Percentiles rank a stretch among this genome's conserved stretches.
Evolutionary conservation across 2,888 invertebrate species (phyloP).

Genomic region (Watsonalla binaria): DNA sequence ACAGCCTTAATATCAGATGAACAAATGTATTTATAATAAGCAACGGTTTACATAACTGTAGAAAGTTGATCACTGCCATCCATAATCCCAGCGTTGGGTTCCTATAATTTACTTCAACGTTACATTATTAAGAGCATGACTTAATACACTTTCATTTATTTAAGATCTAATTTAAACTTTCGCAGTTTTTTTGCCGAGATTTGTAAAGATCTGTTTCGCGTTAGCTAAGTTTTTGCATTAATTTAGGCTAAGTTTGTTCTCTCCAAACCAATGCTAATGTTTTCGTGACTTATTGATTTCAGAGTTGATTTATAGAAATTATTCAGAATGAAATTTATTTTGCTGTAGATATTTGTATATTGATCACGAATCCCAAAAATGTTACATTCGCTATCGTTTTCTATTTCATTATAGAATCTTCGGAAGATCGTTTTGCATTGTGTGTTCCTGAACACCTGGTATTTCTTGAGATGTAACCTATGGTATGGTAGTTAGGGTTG

Average conservation of each 20-base stretch:
- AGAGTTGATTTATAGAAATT: too few relatives aligned
- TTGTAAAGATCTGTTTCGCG: neutral
- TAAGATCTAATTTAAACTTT: neutral
- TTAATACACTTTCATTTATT: slow-evolving; percentile 1
- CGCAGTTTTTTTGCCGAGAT: neutral
- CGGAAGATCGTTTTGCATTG: too few relatives aligned
- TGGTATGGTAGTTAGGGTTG: too few relatives aligned
- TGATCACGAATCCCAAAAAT: too few relatives aligned
- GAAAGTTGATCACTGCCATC: slow-evolving; percentile 6
- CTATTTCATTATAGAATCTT: too few relatives aligned
- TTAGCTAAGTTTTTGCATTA: neutral
- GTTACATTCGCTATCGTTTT: too few relatives aligned
- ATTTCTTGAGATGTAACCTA: too few relatives aligned
- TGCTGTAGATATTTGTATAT: too few relatives aligned
- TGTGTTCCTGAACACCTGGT: too few relatives aligned
- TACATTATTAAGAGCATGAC: slow-evolving; percentile 4
- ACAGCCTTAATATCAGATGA: neutral
- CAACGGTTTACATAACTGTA: slow-evolving; percentile 10
- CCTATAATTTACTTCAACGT: slow-evolving; percentile 9
- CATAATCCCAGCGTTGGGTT: slow-evolving; percentile 3
- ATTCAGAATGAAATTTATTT: too few relatives aligned
- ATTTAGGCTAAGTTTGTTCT: neutral
- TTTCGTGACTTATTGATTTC: too few relatives aligned
- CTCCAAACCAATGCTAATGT: too few relatives aligned
- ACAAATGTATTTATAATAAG: slow-evolving; percentile 1